Conservation (phyloP, 2,888 invertebrate genomes). For the Andrena fulva region DNA sequence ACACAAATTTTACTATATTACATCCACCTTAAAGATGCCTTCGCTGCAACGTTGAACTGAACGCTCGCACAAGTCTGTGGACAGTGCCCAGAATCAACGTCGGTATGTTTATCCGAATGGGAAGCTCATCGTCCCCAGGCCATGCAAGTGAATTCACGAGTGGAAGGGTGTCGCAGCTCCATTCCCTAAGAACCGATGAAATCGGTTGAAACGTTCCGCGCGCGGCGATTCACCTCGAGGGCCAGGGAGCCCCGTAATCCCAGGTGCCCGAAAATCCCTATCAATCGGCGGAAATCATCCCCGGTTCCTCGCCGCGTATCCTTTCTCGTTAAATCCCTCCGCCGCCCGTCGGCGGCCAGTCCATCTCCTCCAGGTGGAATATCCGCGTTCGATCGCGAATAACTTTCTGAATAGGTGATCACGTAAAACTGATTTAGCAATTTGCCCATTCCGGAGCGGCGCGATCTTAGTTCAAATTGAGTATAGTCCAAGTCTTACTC, state of each 20-base stretch:
- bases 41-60: too few species aligned
- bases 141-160: too few species aligned
- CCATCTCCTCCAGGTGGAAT: conserved; percentile 48
- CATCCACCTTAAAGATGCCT: too few species aligned
- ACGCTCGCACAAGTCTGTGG: too few species aligned
- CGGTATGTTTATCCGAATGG: too few species aligned
- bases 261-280: conserved; percentile 50
- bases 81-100: too few species aligned
- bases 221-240: background rate
- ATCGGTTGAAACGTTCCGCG: background rate
- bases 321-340: conserved; percentile 65
- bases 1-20: too few species aligned
- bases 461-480: conserved; percentile 84
- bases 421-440: conserved; percentile 85
- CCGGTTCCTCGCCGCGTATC: conserved; percentile 29
- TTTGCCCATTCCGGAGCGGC: conserved; percentile 81
- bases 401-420: conserved; percentile 85
- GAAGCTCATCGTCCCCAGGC: too few species aligned
- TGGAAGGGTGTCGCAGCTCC: too few species aligned
- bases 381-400: conserved; percentile 78
- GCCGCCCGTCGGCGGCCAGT: conserved; percentile 66
- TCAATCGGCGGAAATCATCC: conserved; percentile 44
- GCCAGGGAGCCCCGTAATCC: conserved; percentile 12
- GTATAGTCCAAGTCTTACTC: conserved; percentile 84
- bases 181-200: conserved; percentile 3